Percentiles rank a stretch among this genome's conserved stretches.
These are phyloP conservation scores for Meandrina meandrites DNA, from an alignment of 92 coral and sea anemone genomes.

Conservation along the genomic window DNA sequence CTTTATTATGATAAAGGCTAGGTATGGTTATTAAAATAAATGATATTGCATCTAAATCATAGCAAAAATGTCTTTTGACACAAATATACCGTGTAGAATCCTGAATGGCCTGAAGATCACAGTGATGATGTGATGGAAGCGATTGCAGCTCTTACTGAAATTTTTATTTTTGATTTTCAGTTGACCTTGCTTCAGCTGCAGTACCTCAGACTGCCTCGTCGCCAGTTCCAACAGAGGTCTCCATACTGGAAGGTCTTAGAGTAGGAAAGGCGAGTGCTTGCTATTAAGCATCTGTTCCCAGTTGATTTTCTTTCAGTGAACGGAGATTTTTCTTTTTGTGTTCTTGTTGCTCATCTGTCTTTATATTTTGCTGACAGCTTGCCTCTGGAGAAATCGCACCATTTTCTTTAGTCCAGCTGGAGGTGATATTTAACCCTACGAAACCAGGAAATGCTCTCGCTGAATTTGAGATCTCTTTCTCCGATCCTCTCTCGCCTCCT, in stretches of 20 bases:
- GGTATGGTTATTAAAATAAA: no score
- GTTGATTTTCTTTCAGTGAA: background rate
- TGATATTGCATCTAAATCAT: background rate
- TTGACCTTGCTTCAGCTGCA: constrained; percentile 10
- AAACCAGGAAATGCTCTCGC: constrained; percentile 85
- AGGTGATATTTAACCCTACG: constrained; percentile 82
- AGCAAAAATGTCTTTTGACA: no score
- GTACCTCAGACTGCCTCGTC: constrained; percentile 37
- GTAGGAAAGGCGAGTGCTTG: constrained; percentile 70
- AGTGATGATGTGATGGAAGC: background rate
- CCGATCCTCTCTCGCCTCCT: constrained; percentile 86
- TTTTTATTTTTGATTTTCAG: background rate
- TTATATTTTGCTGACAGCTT: constrained; percentile 46
- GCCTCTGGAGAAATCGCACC: constrained; percentile 82
- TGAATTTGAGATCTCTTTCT: constrained; percentile 83
- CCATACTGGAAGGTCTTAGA: constrained; percentile 75
- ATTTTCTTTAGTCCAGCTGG: constrained; percentile 80
- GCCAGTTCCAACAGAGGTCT: constrained; percentile 60
- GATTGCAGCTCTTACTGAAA: background rate
- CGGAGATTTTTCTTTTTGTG: background rate
- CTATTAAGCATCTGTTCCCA: background rate
- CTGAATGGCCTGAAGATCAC: background rate
- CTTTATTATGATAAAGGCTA: no score
- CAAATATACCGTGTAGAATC: background rate
- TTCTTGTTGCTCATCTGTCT: background rate